Evolutionary conservation across 2,888 invertebrate species (phyloP).

Genomic region (Operophtera brumata): DNA sequence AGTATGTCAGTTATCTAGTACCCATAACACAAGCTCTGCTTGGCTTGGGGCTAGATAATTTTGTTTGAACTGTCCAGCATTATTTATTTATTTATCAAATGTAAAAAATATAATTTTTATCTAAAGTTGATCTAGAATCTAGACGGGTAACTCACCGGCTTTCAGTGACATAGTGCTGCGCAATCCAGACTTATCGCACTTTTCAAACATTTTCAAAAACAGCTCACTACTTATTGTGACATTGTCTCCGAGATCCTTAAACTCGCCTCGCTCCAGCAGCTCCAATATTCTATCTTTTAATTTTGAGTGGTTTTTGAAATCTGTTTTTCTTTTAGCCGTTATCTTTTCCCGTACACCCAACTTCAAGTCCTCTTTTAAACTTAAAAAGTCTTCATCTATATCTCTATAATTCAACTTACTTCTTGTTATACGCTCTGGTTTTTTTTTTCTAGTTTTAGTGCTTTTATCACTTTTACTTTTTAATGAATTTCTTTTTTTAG

Average conservation of each 20-base stretch:
- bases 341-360: not conserved
- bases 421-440: not conserved
- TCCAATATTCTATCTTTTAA: constrained; percentile 16
- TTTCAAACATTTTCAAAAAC: constrained; percentile 18
- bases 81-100: no score
- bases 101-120: not conserved
- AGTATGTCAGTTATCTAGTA: no score
- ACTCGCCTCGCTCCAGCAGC: constrained; percentile 7
- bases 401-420: not conserved
- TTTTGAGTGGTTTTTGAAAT: constrained; percentile 1
- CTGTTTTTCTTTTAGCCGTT: not conserved
- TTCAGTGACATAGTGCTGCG: constrained; percentile 4
- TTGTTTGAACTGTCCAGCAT: no score
- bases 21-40: no score
- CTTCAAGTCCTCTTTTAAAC: not conserved
- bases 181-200: not conserved
- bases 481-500: not conserved
- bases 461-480: not conserved
- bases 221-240: constrained; percentile 3
- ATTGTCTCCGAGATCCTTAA: constrained; percentile 16
- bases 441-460: not conserved
- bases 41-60: no score
- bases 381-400: not conserved
- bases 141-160: constrained; percentile 3
- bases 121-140: not conserved